Evolutionary conservation across 2,888 invertebrate species (phyloP).

Genomic region (Spicauda simplicius): DNA sequence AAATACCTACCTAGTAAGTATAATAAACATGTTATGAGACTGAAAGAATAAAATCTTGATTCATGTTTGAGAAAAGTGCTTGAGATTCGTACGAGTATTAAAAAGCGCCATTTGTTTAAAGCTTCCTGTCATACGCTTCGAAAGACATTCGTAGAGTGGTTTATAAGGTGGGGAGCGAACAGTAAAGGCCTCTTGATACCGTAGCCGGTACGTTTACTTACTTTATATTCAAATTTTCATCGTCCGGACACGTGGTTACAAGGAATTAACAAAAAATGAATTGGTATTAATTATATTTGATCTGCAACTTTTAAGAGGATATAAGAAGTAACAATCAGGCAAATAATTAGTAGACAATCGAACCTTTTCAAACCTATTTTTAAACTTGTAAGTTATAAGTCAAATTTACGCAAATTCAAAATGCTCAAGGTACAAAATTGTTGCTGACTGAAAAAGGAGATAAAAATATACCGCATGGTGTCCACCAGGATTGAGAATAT

Average conservation of each 20-base stretch:
- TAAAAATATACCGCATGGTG: constrained; percentile 6
- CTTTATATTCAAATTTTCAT: background rate
- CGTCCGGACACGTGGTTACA: background rate
- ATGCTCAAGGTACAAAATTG: background rate
- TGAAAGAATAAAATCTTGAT: background rate
- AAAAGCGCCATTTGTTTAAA: constrained; percentile 38
- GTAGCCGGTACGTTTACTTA: background rate
- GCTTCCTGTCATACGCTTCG: constrained; percentile 54
- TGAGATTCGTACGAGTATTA: constrained; percentile 1
- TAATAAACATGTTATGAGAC: background rate
- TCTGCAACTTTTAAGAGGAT: no score
- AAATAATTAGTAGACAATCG: no score
- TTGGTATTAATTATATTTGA: no score
- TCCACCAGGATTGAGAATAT: constrained; percentile 31
- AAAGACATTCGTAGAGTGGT: constrained; percentile 52
- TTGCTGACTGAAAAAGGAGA: background rate
- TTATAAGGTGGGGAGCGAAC: constrained; percentile 52
- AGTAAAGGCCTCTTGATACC: background rate
- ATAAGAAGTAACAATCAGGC: no score
- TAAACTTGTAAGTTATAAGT: background rate
- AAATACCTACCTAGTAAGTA: background rate
- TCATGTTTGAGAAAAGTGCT: background rate
- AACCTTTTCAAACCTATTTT: background rate
- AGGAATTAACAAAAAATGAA: background rate
- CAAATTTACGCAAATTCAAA: background rate